phyloP scores from a whole-genome alignment of 2,113 vertebrate species.

The Leptobrachium ailaonicum region DNA sequence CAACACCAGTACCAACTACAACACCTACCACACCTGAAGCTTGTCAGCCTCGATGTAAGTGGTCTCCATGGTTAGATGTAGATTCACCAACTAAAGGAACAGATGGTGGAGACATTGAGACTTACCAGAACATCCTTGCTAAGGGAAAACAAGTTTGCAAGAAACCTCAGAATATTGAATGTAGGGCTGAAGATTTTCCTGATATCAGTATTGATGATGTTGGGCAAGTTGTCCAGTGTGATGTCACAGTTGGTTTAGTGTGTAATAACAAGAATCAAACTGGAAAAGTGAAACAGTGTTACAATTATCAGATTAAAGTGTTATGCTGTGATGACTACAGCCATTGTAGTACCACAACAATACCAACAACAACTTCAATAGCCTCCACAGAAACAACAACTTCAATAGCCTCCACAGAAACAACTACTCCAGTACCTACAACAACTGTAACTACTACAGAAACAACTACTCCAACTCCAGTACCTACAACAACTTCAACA shows the following conservation, averaged over 20 bases:
- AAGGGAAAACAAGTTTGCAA: constrained; percentile 35
- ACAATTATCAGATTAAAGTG: constrained; percentile 63
- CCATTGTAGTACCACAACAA: constrained; percentile 34
- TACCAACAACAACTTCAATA: neutral
- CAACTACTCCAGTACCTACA: neutral
- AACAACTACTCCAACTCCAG: neutral
- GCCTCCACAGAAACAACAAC: neutral
- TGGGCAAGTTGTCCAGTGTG: constrained; percentile 61
- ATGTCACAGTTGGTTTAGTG: constrained; percentile 55
- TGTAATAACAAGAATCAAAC: constrained; percentile 65
- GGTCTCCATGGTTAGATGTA: constrained; percentile 34
- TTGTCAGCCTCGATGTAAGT: constrained; percentile 28
- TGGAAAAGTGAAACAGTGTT: constrained; percentile 59
- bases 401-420: neutral
- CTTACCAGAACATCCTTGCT: neutral
- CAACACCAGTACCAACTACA: neutral
- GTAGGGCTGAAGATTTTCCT: constrained; percentile 59
- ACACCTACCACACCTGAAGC: neutral
- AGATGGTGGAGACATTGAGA: constrained; percentile 17
- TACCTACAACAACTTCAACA: neutral
- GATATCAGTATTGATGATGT: constrained; percentile 42
- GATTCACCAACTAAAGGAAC: constrained; percentile 3
- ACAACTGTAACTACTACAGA: neutral
- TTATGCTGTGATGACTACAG: constrained; percentile 59
- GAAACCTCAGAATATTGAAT: constrained; percentile 60